Evolutionary conservation across 2,797 vertebrate species (phyloP).

Genomic region (Triplophysa yarkandensis): DNA sequence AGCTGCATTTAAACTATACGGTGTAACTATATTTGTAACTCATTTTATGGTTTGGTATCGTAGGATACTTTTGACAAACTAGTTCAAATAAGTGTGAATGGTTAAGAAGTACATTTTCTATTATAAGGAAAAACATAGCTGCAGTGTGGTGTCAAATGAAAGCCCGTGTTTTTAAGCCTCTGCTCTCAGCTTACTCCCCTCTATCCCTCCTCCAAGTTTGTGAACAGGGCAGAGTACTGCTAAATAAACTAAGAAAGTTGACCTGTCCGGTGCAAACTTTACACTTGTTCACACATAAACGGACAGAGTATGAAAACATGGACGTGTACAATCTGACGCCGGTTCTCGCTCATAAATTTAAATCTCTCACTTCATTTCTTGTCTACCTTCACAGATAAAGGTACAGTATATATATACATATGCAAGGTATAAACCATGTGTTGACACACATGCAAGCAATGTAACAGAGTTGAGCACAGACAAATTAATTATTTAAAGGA

Average conservation of each 20-base stretch:
- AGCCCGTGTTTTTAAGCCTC: conserved; percentile 44
- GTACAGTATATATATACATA: conserved; percentile 15
- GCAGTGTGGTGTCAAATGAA: conserved; percentile 45
- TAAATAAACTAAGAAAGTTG: conserved; percentile 51
- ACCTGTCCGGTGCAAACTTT: conserved; percentile 35
- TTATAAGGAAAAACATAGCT: conserved; percentile 19
- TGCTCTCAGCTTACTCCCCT: conserved; percentile 31
- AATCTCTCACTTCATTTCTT: conserved; percentile 27
- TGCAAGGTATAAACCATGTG: conserved; percentile 12
- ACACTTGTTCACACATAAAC: not conserved
- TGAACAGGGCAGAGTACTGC: conserved; percentile 54
- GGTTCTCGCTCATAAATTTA: conserved; percentile 3
- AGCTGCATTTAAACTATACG: not conserved
- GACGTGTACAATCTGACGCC: too few species aligned
- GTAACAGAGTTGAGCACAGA: conserved; percentile 67
- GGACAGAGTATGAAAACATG: conserved; percentile 47
- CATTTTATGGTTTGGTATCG: too few species aligned
- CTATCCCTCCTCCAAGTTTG: conserved; percentile 36
- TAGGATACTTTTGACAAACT: too few species aligned
- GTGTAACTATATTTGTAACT: too few species aligned
- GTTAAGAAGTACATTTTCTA: conserved; percentile 23
- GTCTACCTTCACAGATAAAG: conserved; percentile 6
- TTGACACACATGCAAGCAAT: conserved; percentile 37
- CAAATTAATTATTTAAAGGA: conserved; percentile 78
- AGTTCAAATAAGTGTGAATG: conserved; percentile 9